phyloP scores from a whole-genome alignment of 1,140 invertebrate genomes.

The Tribolium madens region DNA sequence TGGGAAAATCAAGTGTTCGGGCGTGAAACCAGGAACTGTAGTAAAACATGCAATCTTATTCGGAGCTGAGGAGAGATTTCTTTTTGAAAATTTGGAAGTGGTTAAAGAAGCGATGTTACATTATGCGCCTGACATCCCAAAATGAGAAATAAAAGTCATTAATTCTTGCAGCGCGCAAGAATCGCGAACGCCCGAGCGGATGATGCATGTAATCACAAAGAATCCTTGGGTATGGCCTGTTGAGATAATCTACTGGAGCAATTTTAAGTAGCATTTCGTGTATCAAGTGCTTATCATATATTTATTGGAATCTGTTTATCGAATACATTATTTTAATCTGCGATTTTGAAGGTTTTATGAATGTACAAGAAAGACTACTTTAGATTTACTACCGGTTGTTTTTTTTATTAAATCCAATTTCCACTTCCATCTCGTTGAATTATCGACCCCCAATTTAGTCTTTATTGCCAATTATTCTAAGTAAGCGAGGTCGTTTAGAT shows the following conservation, averaged over 20 bases:
- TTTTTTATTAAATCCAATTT: slow-evolving; percentile 55
- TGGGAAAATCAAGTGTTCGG: no score
- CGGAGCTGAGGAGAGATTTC: no score
- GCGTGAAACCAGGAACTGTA: no score
- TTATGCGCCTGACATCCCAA: slow-evolving; percentile 51
- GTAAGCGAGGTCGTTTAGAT: slow-evolving; percentile 47
- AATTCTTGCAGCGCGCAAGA: slow-evolving; percentile 27
- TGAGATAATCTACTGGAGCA: slow-evolving; percentile 59
- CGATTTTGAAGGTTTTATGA: slow-evolving; percentile 60
- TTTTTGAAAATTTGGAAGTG: neutral
- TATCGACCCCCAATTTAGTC: slow-evolving; percentile 47
- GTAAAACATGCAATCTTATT: no score
- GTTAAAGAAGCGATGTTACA: slow-evolving; percentile 49
- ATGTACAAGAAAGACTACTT: slow-evolving; percentile 56
- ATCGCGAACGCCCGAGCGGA: slow-evolving; percentile 33
- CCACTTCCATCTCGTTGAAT: slow-evolving; percentile 47
- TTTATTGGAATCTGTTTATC: slow-evolving; percentile 62
- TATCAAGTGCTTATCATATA: slow-evolving; percentile 61
- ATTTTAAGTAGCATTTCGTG: slow-evolving; percentile 62
- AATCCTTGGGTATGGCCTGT: slow-evolving; percentile 44
- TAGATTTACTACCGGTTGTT: slow-evolving; percentile 52
- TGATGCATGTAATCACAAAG: slow-evolving; percentile 45
- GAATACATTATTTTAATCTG: slow-evolving; percentile 61
- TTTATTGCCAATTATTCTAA: slow-evolving; percentile 46
- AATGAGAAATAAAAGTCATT: slow-evolving; percentile 43